Evolutionary conservation across 2,888 invertebrate genomes (phyloP), one percentile per base, ranked within the genome.

Genomic region (Margaritifera margaritifera): DNA sequence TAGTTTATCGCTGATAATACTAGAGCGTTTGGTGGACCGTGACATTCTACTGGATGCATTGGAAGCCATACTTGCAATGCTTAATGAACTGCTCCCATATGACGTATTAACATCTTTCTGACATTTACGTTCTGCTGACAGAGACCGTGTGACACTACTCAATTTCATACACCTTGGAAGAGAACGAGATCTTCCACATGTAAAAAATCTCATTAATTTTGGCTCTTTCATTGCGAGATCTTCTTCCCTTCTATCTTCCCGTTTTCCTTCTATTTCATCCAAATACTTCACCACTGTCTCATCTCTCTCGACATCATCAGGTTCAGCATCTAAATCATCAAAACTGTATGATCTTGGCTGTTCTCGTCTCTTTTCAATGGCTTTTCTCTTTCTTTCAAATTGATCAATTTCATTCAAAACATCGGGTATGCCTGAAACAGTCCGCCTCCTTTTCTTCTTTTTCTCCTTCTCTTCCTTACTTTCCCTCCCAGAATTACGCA

Each of bases 401-500:
- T 77, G 72, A 59, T 83, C 78, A 51, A 86, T 83, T 71, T 86
- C 86, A 52, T 80, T 72, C 74, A 84, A 72, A 42, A 86, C 79
- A 71, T 82, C 80, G 0, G 86, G 82, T 4, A 86, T 80, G 18
- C 88, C 87, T 19, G 86, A 84, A 19, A 88, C 79, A 22, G 86
- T 87, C 60, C 82, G 64, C 19, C 86, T 62, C 27, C 86, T 69
- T 61, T 75, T 79, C 71, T 80, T 82, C 68, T 79, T 80, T 63
- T 74, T 74, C 11, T 78, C 76, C 51, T 71, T 74, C 55, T 74
- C 72, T 54, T 79, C 80, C 42, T 78, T 75, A 24, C 68, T 72
- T 27, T 74, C 69, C 22, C 81, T 77, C 31, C 96, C 92, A 56
- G 97, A 96, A 88, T 95, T 94, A 78, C 97, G 92, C 76, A 95